Evolutionary conservation across 2,888 invertebrate species (phyloP), one percentile per base, ranked within the genome.

Genomic region (Drosophila infuscata): DNA sequence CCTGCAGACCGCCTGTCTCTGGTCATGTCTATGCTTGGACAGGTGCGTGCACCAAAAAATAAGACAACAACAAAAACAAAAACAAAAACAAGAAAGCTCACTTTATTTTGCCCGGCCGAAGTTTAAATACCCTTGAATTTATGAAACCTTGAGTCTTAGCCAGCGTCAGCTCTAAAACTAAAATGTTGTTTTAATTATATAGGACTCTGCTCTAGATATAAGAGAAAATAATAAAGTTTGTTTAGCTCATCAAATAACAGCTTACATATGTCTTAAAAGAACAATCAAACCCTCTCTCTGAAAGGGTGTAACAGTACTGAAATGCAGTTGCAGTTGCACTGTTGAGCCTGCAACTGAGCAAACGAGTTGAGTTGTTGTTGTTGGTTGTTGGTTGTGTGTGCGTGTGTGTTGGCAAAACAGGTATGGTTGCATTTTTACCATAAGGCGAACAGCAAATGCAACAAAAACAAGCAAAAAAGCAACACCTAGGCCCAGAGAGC

Each of bases 391-490:
- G 30, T 49, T 57, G 49, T 38, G 68, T 66, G 70, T 54, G 78
- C 49, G 61, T 59, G 64, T 60, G 57, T 84, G 83, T 88, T 84
- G 88, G 83, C 88, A 84, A 88, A 88, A 88, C 88, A 85, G 88
- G 88, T 89, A 89, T 88, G 89, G 88, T 88, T 90, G 91, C 88
- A 88, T 88, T 88, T 88, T 88, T 88, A 84, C 89, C 82, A 90
- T 90, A 88, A 83, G 83, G 70, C 87, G 81, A 88, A 86, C 88
- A 86, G 58, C 67, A 81, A 60, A 67, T 79, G 53, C 68, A 81
- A 57, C 61, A 76, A 66, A 69, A 83, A 69, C 25, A 63, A 86
- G 41, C 53, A 57, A 68, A 66, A 86, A 86, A 83, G 82, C 90
- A 80, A 89, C 90, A 89, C 90, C 91, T 82, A 88, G 83, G 81